Evolutionary conservation across 2,888 invertebrate genomes (phyloP).

Genomic region (Eupithecia tripunctaria): DNA sequence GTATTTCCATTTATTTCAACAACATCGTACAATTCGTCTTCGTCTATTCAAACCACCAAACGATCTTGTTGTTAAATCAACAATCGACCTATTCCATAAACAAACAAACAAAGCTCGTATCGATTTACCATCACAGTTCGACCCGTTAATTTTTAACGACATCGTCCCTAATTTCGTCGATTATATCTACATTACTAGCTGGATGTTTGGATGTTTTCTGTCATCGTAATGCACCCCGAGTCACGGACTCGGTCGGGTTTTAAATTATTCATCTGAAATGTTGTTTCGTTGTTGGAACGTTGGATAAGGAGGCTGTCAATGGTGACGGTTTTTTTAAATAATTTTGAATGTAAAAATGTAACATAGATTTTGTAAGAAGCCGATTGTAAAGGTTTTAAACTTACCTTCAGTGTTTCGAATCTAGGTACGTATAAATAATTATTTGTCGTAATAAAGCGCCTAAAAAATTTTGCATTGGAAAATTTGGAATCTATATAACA

Average conservation of each 20-base stretch:
- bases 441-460: too few relatives aligned
- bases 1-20: neutral
- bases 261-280: conserved; percentile 49
- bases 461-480: too few relatives aligned
- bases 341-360: neutral
- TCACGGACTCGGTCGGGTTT: conserved; percentile 36
- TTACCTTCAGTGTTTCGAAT: neutral
- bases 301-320: neutral
- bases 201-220: conserved; percentile 41
- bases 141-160: conserved; percentile 76
- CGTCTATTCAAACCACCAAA: neutral
- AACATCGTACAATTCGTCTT: neutral
- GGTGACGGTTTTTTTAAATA: neutral
- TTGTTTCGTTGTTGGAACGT: conserved; percentile 27
- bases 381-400: neutral
- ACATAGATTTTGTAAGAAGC: neutral
- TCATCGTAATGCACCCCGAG: conserved; percentile 60
- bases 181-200: conserved; percentile 64
- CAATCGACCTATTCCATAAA: conserved; percentile 9
- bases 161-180: conserved; percentile 67
- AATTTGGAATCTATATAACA: too few relatives aligned
- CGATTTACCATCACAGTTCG: conserved; percentile 75
- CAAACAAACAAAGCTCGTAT: conserved; percentile 51
- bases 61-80: neutral
- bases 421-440: neutral